A percentile compares a stretch with the other conserved stretches of the same genome.
These are phyloP conservation scores for Heliconius himera DNA, from an alignment of 1,140 invertebrate genomes.

Conservation along the genomic window DNA sequence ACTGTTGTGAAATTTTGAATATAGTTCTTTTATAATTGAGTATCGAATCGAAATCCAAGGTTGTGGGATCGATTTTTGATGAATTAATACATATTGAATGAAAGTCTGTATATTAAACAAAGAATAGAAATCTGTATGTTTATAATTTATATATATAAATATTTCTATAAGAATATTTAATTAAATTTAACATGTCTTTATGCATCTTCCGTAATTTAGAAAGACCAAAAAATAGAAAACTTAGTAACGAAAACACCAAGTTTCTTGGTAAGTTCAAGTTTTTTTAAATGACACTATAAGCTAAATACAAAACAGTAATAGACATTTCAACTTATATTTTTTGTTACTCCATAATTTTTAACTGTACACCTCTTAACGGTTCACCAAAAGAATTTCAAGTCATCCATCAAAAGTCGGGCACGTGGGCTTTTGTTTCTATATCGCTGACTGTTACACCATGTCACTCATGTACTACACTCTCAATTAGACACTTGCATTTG, in stretches of 20 bases:
- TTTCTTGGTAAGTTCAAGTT: neutral
- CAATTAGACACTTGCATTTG: neutral
- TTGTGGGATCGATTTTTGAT: constrained; percentile 2
- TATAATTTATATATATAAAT: too few species aligned
- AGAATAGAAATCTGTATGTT: too few species aligned
- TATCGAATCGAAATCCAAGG: constrained; percentile 6
- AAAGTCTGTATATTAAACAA: neutral
- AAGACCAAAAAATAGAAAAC: neutral
- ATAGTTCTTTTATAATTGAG: neutral
- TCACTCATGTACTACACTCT: constrained; percentile 28
- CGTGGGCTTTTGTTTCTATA: constrained; percentile 38
- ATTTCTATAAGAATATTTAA: neutral
- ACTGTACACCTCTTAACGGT: constrained; percentile 14
- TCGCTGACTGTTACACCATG: constrained; percentile 30
- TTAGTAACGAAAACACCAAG: neutral
- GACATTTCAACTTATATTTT: neutral
- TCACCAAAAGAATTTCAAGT: constrained; percentile 26
- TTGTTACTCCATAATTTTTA: neutral
- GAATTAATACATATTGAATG: neutral
- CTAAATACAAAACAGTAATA: neutral
- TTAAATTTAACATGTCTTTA: neutral
- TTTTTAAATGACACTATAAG: neutral
- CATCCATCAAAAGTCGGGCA: constrained; percentile 43
- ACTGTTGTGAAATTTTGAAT: neutral
- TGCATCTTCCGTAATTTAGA: neutral